Evolutionary conservation across 2,888 invertebrate species (phyloP).

Genomic region (Cataglyphis cursor): DNA sequence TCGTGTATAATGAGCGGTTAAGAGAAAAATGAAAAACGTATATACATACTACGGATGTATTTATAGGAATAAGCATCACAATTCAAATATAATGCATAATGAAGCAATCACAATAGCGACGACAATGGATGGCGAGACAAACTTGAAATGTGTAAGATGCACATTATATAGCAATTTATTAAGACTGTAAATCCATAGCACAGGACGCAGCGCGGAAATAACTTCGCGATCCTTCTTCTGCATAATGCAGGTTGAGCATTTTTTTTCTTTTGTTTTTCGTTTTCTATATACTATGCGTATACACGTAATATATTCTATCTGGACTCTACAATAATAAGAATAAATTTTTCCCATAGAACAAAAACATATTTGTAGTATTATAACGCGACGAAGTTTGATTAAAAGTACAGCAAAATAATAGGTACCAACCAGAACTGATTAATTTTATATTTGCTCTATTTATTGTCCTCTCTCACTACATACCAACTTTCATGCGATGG

Average conservation of each 20-base stretch:
- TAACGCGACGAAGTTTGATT: conserved; percentile 64
- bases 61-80: conserved; percentile 82
- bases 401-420: conserved; percentile 74
- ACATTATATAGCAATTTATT: conserved; percentile 80
- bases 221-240: conserved; percentile 66
- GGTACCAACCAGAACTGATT: conserved; percentile 79
- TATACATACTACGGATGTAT: conserved; percentile 78
- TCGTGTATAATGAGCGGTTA: conserved; percentile 70
- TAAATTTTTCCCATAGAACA: conserved; percentile 74
- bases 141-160: conserved; percentile 78
- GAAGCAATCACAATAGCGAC: conserved; percentile 81
- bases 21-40: conserved; percentile 35
- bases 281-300: conserved; percentile 68
- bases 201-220: conserved; percentile 68
- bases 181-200: conserved; percentile 82
- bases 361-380: conserved; percentile 65
- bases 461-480: conserved; percentile 74
- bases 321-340: conserved; percentile 71
- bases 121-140: conserved; percentile 67
- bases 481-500: conserved; percentile 53
- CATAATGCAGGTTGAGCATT: conserved; percentile 78
- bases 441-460: conserved; percentile 84
- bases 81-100: conserved; percentile 80
- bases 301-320: conserved; percentile 55
- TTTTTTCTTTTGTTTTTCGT: conserved; percentile 67